Conservation (phyloP, 1,140 invertebrate genomes). For the Rhizoglyphus robini region DNA sequence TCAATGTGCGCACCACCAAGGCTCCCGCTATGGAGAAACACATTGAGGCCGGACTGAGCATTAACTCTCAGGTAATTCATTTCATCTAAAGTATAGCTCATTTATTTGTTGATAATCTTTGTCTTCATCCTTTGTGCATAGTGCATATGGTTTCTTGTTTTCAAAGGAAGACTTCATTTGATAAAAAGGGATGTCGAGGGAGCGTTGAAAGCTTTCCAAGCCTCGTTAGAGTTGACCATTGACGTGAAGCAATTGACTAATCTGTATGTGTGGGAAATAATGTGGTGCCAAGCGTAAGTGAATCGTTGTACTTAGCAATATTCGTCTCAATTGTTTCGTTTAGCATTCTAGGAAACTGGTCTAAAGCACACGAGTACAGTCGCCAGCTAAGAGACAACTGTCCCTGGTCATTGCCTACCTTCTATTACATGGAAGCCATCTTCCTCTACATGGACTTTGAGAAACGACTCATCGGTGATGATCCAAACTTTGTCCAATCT, state of each 20-base stretch:
- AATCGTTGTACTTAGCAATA: neutral
- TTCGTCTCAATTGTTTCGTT: neutral
- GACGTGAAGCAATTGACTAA: slow-evolving; percentile 10
- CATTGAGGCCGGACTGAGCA: neutral
- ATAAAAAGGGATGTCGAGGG: slow-evolving; percentile 4
- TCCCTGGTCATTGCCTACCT: slow-evolving; percentile 13
- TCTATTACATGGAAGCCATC: slow-evolving; percentile 6
- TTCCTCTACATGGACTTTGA: slow-evolving; percentile 10
- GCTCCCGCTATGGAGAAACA: neutral
- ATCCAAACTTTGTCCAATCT: neutral
- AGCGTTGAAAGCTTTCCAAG: neutral
- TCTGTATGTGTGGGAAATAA: slow-evolving; percentile 8
- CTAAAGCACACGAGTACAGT: neutral
- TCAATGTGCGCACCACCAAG: neutral
- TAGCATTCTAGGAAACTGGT: slow-evolving; percentile 2
- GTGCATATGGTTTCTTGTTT: slow-evolving; percentile 11
- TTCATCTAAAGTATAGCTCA: neutral
- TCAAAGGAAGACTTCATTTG: neutral
- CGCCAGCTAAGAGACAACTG: neutral
- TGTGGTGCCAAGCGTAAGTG: slow-evolving; percentile 14
- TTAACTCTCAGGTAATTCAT: neutral
- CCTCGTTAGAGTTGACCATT: slow-evolving; percentile 2
- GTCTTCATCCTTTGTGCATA: neutral
- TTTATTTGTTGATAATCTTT: neutral
- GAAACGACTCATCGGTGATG: neutral